Conservation (phyloP, 2,113 vertebrate species). For the Paramormyrops kingsleyae region DNA sequence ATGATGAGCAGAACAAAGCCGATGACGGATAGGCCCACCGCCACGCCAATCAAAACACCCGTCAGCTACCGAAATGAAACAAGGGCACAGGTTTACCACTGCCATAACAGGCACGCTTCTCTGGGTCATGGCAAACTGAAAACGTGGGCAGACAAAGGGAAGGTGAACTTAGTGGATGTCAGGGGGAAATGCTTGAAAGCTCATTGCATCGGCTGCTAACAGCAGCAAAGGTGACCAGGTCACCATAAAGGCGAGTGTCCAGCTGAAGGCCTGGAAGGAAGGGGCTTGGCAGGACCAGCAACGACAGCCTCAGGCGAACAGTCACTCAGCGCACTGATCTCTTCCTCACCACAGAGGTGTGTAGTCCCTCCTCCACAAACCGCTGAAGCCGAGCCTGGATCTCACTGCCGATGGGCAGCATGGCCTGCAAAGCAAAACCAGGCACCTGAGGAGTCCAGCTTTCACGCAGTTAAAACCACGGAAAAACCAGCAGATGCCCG, state of each 20-base stretch:
- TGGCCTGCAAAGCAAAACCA: conserved; percentile 21
- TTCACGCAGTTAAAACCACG: neutral
- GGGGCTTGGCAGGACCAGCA: neutral
- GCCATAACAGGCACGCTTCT: neutral
- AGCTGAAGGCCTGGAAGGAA: neutral
- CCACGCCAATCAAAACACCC: conserved; percentile 74
- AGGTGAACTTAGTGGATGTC: neutral
- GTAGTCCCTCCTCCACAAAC: conserved; percentile 74
- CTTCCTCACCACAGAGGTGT: conserved; percentile 80
- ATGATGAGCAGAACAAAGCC: conserved; percentile 67
- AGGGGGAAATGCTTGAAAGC: neutral
- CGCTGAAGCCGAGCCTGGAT: conserved; percentile 59
- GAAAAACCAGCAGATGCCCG: neutral
- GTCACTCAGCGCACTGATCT: neutral
- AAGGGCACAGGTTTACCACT: neutral
- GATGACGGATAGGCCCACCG: conserved; percentile 60
- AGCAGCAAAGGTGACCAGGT: neutral
- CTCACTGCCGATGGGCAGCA: conserved; percentile 39
- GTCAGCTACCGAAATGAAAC: conserved; percentile 62
- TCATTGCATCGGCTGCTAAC: neutral
- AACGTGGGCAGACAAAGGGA: neutral
- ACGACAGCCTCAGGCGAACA: neutral
- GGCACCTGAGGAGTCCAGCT: neutral
- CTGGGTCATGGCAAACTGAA: neutral
- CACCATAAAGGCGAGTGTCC: neutral